Conservation (phyloP, 2,113 vertebrate genomes). For the Pithys albifrons region DNA sequence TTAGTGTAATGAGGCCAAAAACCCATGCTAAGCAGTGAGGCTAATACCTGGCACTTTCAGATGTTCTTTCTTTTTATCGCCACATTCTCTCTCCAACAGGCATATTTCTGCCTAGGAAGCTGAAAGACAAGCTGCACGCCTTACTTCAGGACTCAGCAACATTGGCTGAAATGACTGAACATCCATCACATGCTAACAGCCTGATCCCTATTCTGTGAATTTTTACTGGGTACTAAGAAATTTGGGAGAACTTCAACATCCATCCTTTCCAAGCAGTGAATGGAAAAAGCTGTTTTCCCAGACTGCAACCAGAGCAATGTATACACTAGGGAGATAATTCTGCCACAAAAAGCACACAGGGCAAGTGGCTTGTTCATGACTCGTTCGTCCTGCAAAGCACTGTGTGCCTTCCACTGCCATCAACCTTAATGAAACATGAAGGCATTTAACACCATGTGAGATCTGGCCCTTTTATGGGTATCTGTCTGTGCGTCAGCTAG, state of each 20-base stretch:
- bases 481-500: conserved; percentile 6
- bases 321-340: background rate
- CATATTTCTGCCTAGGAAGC: background rate
- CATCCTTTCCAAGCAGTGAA: background rate
- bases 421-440: conserved; percentile 65
- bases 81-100: background rate
- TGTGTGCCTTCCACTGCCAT: conserved; percentile 18
- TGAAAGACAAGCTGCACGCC: background rate
- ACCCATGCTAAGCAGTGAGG: background rate
- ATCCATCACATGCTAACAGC: background rate
- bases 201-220: background rate
- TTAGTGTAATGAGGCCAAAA: conserved; percentile 63
- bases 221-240: background rate
- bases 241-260: background rate
- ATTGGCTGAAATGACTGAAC: background rate
- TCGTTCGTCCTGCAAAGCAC: background rate
- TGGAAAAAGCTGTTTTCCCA: background rate
- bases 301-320: background rate
- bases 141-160: background rate
- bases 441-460: conserved; percentile 43
- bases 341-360: background rate
- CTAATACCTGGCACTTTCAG: conserved; percentile 40
- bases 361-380: background rate
- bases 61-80: background rate
- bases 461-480: conserved; percentile 52